Base-by-base conservation (phyloP, 2,888 invertebrate genomes). In the Melinaea marsaeus region DNA sequence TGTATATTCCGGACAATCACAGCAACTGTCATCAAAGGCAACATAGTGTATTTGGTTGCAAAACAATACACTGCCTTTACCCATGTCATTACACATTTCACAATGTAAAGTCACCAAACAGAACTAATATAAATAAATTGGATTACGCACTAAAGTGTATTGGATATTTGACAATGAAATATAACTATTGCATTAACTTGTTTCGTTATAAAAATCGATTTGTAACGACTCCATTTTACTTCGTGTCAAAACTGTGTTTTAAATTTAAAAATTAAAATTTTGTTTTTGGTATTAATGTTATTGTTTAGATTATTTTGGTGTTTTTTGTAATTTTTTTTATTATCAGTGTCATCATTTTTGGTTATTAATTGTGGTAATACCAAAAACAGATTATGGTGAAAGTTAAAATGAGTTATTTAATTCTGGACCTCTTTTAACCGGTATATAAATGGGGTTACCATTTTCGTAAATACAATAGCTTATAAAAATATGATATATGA, bases 21-120 rank as follows among this genome's bases (percentile, higher is more conserved):
- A 62, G 60, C 58, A 64, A 67, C 64, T 67, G 67, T 64, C 67
- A 64, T 71, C 69, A 69, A 68, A 67, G 69, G 67, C 67, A 67
- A 57, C 60, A 67, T 63, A 65, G 65, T 69, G 61, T 63, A 67
- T 67, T 69, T 55, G 47, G 47, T 66, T 67, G 62, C 69, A 58
- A 68, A 65, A 67, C 64, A 58, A 60, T 64, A 67, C 64, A 59
- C 55, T 58, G 62, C 58, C 58, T 42, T 42, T 42, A 42, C 42
- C 9, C 42, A 42, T 42, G 42, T 42, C 22, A 22, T 22, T 22
- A 22, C 22, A 60, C 61, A 58, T 67, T 67, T 58, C 62, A 54
- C 62, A 67, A 67, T 60, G 51, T 62, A 57, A 66, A 65, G 60
- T 58, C 59, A 60, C 64, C 42, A 2, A 42, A 3, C 7, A 7